Evolutionary conservation across 1,140 invertebrate genomes (phyloP), one percentile per base, ranked within the genome.

Genomic region (Lordiphosa clarofinis): DNA sequence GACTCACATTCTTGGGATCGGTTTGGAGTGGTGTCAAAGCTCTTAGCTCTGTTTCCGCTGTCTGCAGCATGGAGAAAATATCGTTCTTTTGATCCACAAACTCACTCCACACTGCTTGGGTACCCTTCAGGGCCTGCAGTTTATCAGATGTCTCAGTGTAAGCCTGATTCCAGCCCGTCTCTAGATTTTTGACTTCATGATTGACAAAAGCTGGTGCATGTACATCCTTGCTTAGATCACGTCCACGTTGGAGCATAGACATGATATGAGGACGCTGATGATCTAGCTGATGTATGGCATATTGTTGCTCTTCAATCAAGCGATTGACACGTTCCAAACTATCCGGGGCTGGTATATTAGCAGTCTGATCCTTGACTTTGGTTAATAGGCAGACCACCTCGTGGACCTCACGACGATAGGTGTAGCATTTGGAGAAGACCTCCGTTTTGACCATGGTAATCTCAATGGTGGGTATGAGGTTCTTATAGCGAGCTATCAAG

Each of bases 391-490:
- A 93, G 55, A 94, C 95, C 12, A 97, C 94, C 90, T 96, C 94
- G 58, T 94, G 93, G 0, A 98, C 94, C 88, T 96, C 95, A 74
- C 96, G 94, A 42, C 95, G 91, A 86, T 97, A 98, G 1, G 95
- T 94, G 88, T 97, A 98, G 88, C 96, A 98, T 88, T 96, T 96
- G 4, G 96, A 96, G 74, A 96, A 95, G 0, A 96, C 94, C 70
- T 97, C 96, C 1, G 97, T 97, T 89, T 96, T 96, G 0, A 96
- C 94, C 92, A 97, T 95, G 1, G 96, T 96, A 19, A 96, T 94
- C 87, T 98, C 96, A 65, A 98, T 96, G 0, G 94, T 94, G 2
- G 97, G 97, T 72, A 98, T 95, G 1, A 99, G 90, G 68, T 95
- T 95, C 87, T 97, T 97, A 87, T 98, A 98, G 53, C 96, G 92